Percentiles rank a stretch among this genome's conserved stretches.
These are phyloP conservation scores for Emys orbicularis DNA, from an alignment of 2,797 vertebrate species.

Conservation along the genomic window DNA sequence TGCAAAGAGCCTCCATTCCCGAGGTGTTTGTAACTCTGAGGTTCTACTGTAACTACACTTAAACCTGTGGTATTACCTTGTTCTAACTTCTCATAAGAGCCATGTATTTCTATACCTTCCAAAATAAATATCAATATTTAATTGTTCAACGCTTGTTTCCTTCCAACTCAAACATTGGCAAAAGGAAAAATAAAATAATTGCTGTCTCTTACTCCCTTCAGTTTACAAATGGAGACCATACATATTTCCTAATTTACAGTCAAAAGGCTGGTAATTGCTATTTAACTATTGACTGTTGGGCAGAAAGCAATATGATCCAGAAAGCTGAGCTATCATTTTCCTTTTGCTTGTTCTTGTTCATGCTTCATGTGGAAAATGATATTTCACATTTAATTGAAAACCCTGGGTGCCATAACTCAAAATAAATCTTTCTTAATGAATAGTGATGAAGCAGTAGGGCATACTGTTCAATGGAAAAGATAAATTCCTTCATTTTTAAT, in stretches of 20 bases:
- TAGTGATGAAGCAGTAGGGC: constrained; percentile 48
- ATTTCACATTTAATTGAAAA: constrained; percentile 57
- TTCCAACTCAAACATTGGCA: background rate
- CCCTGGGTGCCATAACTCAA: constrained; percentile 44
- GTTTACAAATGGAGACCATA: background rate
- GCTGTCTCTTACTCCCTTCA: background rate
- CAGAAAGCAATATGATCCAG: background rate
- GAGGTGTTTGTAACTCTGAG: no score
- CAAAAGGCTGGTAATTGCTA: background rate
- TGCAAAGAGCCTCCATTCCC: no score
- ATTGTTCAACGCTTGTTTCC: background rate
- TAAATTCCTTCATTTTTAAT: constrained; percentile 24
- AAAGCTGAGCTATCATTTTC: background rate
- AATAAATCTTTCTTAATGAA: constrained; percentile 51
- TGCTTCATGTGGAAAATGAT: constrained; percentile 15
- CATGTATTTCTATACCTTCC: background rate
- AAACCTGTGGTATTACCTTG: background rate
- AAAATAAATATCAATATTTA: background rate
- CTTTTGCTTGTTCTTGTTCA: constrained; percentile 1
- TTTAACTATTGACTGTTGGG: background rate
- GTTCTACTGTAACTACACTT: no score
- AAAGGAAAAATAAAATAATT: background rate
- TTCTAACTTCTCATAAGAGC: background rate
- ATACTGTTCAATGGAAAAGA: constrained; percentile 42
- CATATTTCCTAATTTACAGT: background rate